Evolutionary conservation across 2,797 vertebrate genomes (phyloP), one percentile per base, ranked within the genome.

Genomic region (Chromis chromis): DNA sequence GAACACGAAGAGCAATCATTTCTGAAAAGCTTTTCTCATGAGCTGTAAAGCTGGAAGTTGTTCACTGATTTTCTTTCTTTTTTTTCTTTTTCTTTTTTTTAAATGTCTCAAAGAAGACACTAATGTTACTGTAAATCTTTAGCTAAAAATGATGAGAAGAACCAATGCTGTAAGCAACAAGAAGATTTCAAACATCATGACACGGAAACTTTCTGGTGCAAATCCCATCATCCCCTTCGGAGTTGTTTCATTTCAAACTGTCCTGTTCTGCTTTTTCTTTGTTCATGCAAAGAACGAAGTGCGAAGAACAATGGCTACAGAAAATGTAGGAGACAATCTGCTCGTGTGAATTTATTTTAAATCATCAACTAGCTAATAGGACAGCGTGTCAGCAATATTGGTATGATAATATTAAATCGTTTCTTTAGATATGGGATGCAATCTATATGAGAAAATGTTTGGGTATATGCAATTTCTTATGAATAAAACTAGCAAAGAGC

Each of bases 201-300:
- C 96, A 96, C 95, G 97, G 95, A 95, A 96, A 96, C 95, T 93
- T 95, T 90, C 65, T 94, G 94, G 96, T 96, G 96, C 94, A 91
- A 86, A 95, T 92, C 95, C 95, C 95, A 95, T 88, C 84, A 77
- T 82, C 70, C 76, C 85, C 66, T 87, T 74, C 77, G 76, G 88
- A 90, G 84, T 83, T 69, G 72, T 88, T 86, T 79, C 19, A 7
- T 74, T 84, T 67, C 69, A 66, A 60, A 82, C 67, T 64, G 82
- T 87, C 74, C 80, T 80, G 81, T 85, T 81, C 76, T 75, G 24
- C 61, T 76, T 86, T 86, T 74, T 63, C 42, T 82, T 86, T 74
- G 76, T 79, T 83, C 36, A 44, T 64, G 76, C 40, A 24, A 52
- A 25, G 49, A 52, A 22, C 28, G 79, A 73, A 74, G 74, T 27